Evolutionary conservation across 2,888 invertebrate genomes (phyloP).

Genomic region (Choristoneura rosaceana): DNA sequence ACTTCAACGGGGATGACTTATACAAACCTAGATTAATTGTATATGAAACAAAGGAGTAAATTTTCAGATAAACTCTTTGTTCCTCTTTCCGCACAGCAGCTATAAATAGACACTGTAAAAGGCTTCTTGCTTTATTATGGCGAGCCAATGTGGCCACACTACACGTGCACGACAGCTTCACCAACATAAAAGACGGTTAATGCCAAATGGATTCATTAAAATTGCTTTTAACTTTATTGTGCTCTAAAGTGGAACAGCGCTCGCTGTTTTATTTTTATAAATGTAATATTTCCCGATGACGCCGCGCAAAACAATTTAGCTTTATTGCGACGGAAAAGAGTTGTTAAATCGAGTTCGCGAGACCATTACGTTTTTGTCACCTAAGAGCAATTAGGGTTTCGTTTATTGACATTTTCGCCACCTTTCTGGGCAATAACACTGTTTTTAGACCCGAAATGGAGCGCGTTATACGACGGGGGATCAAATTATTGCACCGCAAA

Average conservation of each 20-base stretch:
- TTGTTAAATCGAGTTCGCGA: conserved; percentile 27
- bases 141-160: not conserved
- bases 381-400: conserved; percentile 29
- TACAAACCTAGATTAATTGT: not conserved
- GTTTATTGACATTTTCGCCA: conserved; percentile 37
- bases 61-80: conserved; percentile 27
- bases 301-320: conserved; percentile 13
- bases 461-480: conserved; percentile 18
- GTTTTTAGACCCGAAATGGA: conserved; percentile 35
- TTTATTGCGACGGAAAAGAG: conserved; percentile 19
- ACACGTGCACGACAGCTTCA: not conserved
- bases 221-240: conserved; percentile 67
- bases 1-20: not conserved
- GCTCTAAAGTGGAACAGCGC: conserved; percentile 35
- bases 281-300: conserved; percentile 20
- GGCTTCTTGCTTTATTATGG: conserved; percentile 10
- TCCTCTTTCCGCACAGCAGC: conserved; percentile 7
- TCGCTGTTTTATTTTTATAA: conserved; percentile 32
- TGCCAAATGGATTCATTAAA: conserved; percentile 60
- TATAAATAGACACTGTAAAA: conserved; percentile 19
- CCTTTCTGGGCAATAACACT: conserved; percentile 29
- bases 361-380: conserved; percentile 16
- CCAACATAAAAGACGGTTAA: conserved; percentile 39
- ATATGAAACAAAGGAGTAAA: conserved; percentile 21
- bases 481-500: conserved; percentile 36